A percentile compares a stretch with the other conserved stretches of the same genome.
These are phyloP conservation scores for Cheilinus undulatus DNA, from an alignment of 2,113 vertebrate genomes.

Conservation along the genomic window DNA sequence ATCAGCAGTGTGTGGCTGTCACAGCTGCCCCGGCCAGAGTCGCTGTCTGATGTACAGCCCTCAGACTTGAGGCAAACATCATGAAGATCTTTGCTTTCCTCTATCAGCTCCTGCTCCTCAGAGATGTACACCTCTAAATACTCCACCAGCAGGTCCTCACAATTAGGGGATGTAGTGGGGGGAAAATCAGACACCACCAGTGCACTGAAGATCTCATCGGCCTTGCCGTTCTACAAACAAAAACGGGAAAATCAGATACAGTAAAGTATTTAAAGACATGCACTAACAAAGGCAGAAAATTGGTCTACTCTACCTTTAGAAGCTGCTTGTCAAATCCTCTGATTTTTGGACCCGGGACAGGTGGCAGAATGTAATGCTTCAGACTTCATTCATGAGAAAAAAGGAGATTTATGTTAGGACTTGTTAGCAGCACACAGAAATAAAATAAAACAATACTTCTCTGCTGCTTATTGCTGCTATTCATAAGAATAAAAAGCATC, in stretches of 20 bases:
- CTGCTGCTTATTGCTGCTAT: too few relatives aligned
- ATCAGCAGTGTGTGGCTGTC: constrained; percentile 90
- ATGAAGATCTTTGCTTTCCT: constrained; percentile 75
- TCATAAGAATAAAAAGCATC: too few relatives aligned
- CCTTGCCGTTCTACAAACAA: constrained; percentile 87
- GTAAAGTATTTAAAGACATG: too few relatives aligned
- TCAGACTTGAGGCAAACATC: constrained; percentile 72
- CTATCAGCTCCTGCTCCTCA: constrained; percentile 85
- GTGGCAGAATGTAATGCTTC: constrained; percentile 90
- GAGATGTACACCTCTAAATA: constrained; percentile 90
- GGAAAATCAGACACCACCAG: constrained; percentile 90
- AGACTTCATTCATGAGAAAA: constrained; percentile 81
- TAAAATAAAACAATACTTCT: too few relatives aligned
- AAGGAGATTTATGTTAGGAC: neutral
- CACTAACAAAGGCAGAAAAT: too few relatives aligned
- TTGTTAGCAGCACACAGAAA: constrained; percentile 16
- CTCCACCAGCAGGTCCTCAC: constrained; percentile 91
- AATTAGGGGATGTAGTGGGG: constrained; percentile 80
- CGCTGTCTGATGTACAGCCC: constrained; percentile 84
- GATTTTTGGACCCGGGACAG: constrained; percentile 96
- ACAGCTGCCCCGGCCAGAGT: constrained; percentile 92
- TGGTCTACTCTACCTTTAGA: constrained; percentile 90
- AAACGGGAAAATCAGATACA: neutral
- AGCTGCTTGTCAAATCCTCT: constrained; percentile 93
- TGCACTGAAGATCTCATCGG: constrained; percentile 88